These are phyloP conservation scores for Notechis scutatus DNA, from an alignment of 2,113 vertebrate genomes.

Conservation along the genomic window DNA sequence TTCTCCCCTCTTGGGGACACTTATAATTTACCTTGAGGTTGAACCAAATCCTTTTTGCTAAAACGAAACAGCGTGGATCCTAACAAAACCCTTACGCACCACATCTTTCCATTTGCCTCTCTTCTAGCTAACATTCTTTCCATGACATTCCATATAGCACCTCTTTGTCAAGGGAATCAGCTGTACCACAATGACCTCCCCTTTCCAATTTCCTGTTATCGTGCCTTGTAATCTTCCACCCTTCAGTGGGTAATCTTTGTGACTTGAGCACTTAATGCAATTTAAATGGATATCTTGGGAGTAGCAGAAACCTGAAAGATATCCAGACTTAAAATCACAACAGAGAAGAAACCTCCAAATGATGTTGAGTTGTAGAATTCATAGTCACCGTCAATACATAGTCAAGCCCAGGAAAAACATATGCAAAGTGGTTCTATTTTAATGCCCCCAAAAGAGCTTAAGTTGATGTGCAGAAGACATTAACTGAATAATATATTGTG, in stretches of 20 bases:
- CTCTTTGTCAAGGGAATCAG: conserved; percentile 22
- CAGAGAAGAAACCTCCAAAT: conserved; percentile 41
- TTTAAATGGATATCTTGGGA: conserved; percentile 21
- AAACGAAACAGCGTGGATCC: background rate
- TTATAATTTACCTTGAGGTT: background rate
- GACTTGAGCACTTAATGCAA: conserved; percentile 23
- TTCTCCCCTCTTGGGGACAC: background rate
- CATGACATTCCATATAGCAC: conserved; percentile 39
- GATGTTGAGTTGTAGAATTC: conserved; percentile 53
- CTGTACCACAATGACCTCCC: conserved; percentile 15
- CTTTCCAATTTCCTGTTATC: conserved; percentile 18
- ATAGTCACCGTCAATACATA: conserved; percentile 70
- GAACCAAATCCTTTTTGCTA: background rate
- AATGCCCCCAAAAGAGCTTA: conserved; percentile 63
- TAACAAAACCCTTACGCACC: background rate
- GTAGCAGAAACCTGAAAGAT: conserved; percentile 30
- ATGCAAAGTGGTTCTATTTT: conserved; percentile 74
- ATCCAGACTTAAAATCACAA: conserved; percentile 50
- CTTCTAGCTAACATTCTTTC: background rate
- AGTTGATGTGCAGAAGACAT: conserved; percentile 64
- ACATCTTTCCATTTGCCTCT: background rate
- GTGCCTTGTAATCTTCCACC: conserved; percentile 24
- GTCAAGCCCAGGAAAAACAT: conserved; percentile 53
- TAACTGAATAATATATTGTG: conserved; percentile 50
- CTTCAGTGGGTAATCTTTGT: conserved; percentile 30